Evolutionary conservation across 2,113 vertebrate genomes (phyloP).

Genomic region (Hystrix brachyura): DNA sequence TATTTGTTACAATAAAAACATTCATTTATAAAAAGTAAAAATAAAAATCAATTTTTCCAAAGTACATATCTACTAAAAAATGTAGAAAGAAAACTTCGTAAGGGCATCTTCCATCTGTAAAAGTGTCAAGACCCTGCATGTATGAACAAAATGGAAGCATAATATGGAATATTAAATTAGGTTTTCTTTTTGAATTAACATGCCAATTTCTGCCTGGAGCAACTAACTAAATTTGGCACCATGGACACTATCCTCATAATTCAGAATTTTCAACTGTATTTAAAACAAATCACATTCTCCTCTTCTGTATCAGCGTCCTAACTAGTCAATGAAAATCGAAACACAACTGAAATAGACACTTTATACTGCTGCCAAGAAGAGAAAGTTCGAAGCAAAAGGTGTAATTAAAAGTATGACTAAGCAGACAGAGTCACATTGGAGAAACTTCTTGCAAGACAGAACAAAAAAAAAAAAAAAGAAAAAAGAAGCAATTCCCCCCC

Average conservation of each 20-base stretch:
- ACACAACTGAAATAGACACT: slow-evolving; percentile 64
- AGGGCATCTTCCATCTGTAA: slow-evolving; percentile 1
- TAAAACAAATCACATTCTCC: slow-evolving; percentile 25
- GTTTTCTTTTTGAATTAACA: slow-evolving; percentile 53
- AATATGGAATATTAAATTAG: slow-evolving; percentile 61
- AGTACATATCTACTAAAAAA: slow-evolving; percentile 22
- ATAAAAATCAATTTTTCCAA: slow-evolving; percentile 60
- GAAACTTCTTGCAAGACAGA: slow-evolving; percentile 45
- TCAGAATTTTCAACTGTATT: slow-evolving; percentile 61
- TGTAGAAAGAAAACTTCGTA: not conserved
- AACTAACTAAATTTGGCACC: slow-evolving; percentile 49
- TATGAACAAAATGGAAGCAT: slow-evolving; percentile 60
- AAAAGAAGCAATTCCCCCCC: slow-evolving; percentile 72
- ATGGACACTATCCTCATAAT: not conserved
- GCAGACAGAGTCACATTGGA: slow-evolving; percentile 72
- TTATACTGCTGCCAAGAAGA: slow-evolving; percentile 48
- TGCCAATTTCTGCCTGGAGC: slow-evolving; percentile 63
- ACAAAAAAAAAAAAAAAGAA: slow-evolving; percentile 74
- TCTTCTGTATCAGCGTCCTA: slow-evolving; percentile 31
- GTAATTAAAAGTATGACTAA: slow-evolving; percentile 83
- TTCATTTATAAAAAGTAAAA: slow-evolving; percentile 61
- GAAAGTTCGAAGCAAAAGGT: slow-evolving; percentile 70
- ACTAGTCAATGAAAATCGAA: slow-evolving; percentile 65
- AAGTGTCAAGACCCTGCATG: slow-evolving; percentile 15
- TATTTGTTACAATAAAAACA: slow-evolving; percentile 53